Conservation (phyloP, 2,113 vertebrate genomes). For the Malurus cyaneus region DNA sequence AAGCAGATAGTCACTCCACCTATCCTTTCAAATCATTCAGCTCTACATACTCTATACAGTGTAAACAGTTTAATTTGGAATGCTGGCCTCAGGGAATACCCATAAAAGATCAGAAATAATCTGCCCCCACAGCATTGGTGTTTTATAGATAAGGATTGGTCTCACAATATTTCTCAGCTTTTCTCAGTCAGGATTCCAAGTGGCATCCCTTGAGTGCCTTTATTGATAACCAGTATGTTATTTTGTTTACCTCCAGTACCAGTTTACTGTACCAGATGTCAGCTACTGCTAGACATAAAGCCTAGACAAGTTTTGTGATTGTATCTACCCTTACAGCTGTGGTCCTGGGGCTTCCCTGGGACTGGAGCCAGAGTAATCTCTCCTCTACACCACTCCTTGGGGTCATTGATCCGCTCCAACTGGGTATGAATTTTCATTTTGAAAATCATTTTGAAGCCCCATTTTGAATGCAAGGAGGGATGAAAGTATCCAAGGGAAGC, state of each 20-base stretch:
- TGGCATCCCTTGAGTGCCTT: neutral
- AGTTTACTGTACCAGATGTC: neutral
- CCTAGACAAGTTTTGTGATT: neutral
- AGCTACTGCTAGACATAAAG: neutral
- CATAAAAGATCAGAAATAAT: neutral
- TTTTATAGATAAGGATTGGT: neutral
- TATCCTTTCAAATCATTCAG: slow-evolving; percentile 16
- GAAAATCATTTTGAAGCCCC: neutral
- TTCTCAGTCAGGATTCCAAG: neutral
- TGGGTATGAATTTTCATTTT: neutral
- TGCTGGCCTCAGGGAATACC: neutral
- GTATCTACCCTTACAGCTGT: neutral
- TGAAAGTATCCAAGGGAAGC: neutral
- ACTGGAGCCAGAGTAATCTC: accelerated
- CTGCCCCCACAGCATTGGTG: neutral
- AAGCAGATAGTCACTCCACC: neutral
- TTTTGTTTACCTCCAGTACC: neutral
- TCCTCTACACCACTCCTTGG: neutral
- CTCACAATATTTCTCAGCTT: neutral
- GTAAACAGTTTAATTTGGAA: slow-evolving; percentile 24
- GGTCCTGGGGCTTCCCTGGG: neutral
- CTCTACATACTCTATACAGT: neutral
- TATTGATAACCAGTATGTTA: neutral
- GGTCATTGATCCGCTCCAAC: accelerated
- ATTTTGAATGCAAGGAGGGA: neutral